Conservation (phyloP, 1,140 invertebrate genomes). For the Drusus annulatus region DNA sequence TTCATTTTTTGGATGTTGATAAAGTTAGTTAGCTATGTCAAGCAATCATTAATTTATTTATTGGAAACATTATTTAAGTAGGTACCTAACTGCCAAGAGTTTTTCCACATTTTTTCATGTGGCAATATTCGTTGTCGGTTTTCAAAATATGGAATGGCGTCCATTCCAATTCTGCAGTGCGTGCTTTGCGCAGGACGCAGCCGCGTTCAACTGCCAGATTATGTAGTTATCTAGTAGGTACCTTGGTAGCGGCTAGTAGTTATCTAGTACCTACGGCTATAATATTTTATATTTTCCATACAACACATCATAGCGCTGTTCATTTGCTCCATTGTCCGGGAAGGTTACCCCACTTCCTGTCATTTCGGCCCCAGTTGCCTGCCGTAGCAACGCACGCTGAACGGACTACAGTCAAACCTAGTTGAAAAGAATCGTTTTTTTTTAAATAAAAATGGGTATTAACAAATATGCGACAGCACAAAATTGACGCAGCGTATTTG, state of each 20-base stretch:
- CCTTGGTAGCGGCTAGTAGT: neutral
- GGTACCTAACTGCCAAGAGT: no score
- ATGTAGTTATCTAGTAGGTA: neutral
- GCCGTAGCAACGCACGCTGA: slow-evolving; percentile 26
- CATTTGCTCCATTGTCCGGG: slow-evolving; percentile 58
- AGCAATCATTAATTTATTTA: no score
- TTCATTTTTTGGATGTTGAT: no score
- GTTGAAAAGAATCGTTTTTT: neutral
- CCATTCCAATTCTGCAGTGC: neutral
- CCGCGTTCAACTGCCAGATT: slow-evolving; percentile 3
- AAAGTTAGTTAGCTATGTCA: no score
- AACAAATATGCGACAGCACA: no score
- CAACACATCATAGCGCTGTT: slow-evolving; percentile 48
- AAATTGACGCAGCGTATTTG: no score
- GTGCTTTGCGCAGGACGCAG: slow-evolving; percentile 35
- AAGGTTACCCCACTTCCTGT: slow-evolving; percentile 59
- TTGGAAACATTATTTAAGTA: no score
- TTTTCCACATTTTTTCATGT: no score
- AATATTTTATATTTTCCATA: slow-evolving; percentile 48
- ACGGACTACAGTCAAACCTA: slow-evolving; percentile 15
- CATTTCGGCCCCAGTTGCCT: slow-evolving; percentile 36
- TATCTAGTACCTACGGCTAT: slow-evolving; percentile 22
- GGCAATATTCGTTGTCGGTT: no score
- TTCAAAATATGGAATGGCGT: slow-evolving; percentile 20
- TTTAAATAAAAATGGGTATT: no score